Percentiles rank a stretch among this genome's conserved stretches.
These are phyloP conservation scores for Plemyria rubiginata DNA, from an alignment of 2,888 invertebrate species.

Conservation along the genomic window DNA sequence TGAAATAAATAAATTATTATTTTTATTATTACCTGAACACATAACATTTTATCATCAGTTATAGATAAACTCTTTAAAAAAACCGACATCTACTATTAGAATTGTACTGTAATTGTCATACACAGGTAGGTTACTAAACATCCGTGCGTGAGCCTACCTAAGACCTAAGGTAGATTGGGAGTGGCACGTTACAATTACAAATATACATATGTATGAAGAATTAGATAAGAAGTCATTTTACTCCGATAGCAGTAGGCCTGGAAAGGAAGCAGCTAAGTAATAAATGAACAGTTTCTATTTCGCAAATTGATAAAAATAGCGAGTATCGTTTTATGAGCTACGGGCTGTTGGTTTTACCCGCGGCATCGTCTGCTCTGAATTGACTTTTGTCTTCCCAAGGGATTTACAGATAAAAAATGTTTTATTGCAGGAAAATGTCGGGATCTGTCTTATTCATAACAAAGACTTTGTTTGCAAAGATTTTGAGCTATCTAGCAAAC, in stretches of 20 bases:
- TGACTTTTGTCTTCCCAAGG: conserved; percentile 25
- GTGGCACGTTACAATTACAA: too few species aligned
- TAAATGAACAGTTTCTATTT: conserved; percentile 34
- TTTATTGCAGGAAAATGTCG: conserved; percentile 22
- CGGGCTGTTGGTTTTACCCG: conserved; percentile 17
- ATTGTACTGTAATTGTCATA: too few species aligned
- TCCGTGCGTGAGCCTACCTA: too few species aligned
- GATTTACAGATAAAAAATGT: conserved; percentile 23
- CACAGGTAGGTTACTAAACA: too few species aligned
- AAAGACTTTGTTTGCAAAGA: conserved; percentile 10
- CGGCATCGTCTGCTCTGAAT: conserved; percentile 26
- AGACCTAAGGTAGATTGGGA: too few species aligned
- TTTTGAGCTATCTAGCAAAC: conserved; percentile 5
- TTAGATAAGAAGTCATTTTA: background rate
- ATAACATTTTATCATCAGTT: background rate
- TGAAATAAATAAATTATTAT: too few species aligned
- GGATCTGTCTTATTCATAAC: conserved; percentile 10
- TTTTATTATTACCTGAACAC: conserved; percentile 16
- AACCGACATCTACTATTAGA: too few species aligned
- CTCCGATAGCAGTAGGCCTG: conserved; percentile 8
- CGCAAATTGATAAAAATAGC: conserved; percentile 24
- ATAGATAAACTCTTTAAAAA: too few species aligned
- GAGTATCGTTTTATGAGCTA: conserved; percentile 20
- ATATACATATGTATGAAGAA: too few species aligned
- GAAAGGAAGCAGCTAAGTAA: conserved; percentile 8